phyloP scores from a whole-genome alignment of 2,888 invertebrate genomes.

The Thymelicus lineola region DNA sequence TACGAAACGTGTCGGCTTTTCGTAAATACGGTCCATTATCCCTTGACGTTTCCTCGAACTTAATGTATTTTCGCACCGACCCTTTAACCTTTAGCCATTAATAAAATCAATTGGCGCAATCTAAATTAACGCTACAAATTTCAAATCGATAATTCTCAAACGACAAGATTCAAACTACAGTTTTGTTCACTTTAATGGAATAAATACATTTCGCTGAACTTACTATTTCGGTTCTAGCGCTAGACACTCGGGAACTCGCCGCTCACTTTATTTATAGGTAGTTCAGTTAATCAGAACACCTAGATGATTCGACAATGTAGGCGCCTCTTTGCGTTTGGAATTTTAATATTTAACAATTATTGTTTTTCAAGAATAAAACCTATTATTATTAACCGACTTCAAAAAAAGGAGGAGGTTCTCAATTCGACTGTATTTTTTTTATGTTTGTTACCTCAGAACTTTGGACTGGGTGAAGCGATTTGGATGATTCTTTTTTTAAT shows the following conservation, averaged over 20 bases:
- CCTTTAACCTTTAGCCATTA: slow-evolving; percentile 66
- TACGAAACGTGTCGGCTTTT: slow-evolving; percentile 56
- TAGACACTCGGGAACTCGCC: slow-evolving; percentile 28
- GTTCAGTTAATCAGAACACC: slow-evolving; percentile 28
- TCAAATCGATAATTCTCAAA: slow-evolving; percentile 65
- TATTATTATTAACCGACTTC: too few species aligned
- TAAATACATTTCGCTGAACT: slow-evolving; percentile 28
- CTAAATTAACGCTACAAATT: slow-evolving; percentile 68
- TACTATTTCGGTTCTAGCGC: slow-evolving; percentile 24
- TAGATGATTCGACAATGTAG: slow-evolving; percentile 15
- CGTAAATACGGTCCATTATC: slow-evolving; percentile 66
- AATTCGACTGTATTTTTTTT: too few species aligned
- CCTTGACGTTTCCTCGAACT: slow-evolving; percentile 59
- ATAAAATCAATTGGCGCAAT: slow-evolving; percentile 71
- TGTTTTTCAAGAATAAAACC: not conserved
- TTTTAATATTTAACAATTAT: not conserved
- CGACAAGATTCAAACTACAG: slow-evolving; percentile 39
- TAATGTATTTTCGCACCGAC: slow-evolving; percentile 66
- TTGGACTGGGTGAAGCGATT: too few species aligned
- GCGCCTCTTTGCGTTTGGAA: not conserved
- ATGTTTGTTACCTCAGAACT: too few species aligned
- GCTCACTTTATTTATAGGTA: slow-evolving; percentile 32
- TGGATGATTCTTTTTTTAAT: too few species aligned
- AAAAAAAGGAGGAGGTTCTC: too few species aligned
- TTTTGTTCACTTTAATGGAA: slow-evolving; percentile 35